Percentiles rank a stretch among this genome's conserved stretches.
These are phyloP conservation scores for Horisme vitalbata DNA, from an alignment of 2,888 invertebrate genomes.

Conservation along the genomic window DNA sequence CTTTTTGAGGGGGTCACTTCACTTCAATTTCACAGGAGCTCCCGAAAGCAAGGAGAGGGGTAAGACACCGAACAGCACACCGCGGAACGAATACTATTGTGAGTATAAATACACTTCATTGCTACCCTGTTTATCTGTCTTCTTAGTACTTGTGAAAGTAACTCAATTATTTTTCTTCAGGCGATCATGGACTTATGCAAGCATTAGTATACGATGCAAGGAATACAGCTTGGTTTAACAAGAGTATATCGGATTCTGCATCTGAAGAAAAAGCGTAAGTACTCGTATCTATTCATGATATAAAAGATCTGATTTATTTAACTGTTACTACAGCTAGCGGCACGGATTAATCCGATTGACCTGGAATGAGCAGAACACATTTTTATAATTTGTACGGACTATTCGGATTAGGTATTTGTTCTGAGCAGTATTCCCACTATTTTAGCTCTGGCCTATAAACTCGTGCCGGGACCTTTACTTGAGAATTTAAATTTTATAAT, in stretches of 20 bases:
- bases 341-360: too few relatives aligned
- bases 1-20: too few relatives aligned
- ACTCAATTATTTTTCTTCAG: slow-evolving; percentile 62
- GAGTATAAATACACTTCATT: slow-evolving; percentile 65
- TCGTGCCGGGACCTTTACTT: too few relatives aligned
- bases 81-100: slow-evolving; percentile 79
- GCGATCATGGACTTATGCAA: slow-evolving; percentile 92
- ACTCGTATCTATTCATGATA: background rate
- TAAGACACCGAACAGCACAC: slow-evolving; percentile 67
- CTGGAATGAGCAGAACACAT: too few relatives aligned
- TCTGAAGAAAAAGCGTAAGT: slow-evolving; percentile 86
- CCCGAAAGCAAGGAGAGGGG: slow-evolving; percentile 65
- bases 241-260: slow-evolving; percentile 87
- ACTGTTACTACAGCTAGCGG: too few relatives aligned
- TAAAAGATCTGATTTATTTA: too few relatives aligned
- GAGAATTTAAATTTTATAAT: too few relatives aligned
- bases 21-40: slow-evolving; percentile 52
- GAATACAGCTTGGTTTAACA: slow-evolving; percentile 93
- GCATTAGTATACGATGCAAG: slow-evolving; percentile 94
- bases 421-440: too few relatives aligned
- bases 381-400: too few relatives aligned
- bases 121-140: too few relatives aligned
- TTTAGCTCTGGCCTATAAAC: background rate
- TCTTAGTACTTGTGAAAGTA: background rate
- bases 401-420: too few relatives aligned